A percentile compares a stretch with the other conserved stretches of the same genome.
Evolutionary conservation across 1,140 invertebrate genomes (phyloP).

Genomic region (Pseudobourletiella spinata): DNA sequence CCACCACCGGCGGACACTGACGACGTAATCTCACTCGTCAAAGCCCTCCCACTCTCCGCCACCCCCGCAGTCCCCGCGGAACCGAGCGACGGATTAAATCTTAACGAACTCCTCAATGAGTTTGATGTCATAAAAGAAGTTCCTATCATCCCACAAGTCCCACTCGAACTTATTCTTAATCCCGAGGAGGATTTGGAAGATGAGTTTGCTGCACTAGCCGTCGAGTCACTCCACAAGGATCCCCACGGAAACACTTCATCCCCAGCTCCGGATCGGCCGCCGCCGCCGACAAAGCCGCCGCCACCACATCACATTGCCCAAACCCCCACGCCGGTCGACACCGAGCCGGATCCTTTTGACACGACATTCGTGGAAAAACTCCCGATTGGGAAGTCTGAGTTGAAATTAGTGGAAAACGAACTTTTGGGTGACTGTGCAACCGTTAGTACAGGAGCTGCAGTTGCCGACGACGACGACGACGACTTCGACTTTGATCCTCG

Average conservation of each 20-base stretch:
- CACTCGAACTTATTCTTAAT: not conserved
- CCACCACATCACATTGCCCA: too few relatives aligned
- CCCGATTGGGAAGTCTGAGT: too few relatives aligned
- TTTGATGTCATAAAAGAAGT: slow-evolving; percentile 44
- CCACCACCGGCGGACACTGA: not conserved
- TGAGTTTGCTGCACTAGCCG: slow-evolving; percentile 63
- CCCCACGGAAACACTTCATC: slow-evolving; percentile 47
- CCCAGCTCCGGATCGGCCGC: not conserved
- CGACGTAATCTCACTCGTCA: not conserved
- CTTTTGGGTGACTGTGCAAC: too few relatives aligned
- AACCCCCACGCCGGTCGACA: too few relatives aligned
- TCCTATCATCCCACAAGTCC: not conserved
- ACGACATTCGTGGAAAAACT: slow-evolving; percentile 68
- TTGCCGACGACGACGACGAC: slow-evolving; percentile 45
- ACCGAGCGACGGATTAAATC: not conserved
- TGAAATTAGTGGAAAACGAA: too few relatives aligned
- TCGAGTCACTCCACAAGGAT: slow-evolving; percentile 56
- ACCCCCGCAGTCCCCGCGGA: not conserved
- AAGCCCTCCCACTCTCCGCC: not conserved
- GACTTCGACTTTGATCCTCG: slow-evolving; percentile 60
- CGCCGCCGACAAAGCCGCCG: slow-evolving; percentile 22
- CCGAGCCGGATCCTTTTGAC: slow-evolving; percentile 67
- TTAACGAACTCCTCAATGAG: slow-evolving; percentile 42
- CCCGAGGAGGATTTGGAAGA: slow-evolving; percentile 50
- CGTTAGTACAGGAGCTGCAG: slow-evolving; percentile 11